A percentile compares a stretch with the other conserved stretches of the same genome.
These are phyloP conservation scores for Urocitellus parryii DNA, from an alignment of 2,113 vertebrate genomes.

Conservation along the genomic window DNA sequence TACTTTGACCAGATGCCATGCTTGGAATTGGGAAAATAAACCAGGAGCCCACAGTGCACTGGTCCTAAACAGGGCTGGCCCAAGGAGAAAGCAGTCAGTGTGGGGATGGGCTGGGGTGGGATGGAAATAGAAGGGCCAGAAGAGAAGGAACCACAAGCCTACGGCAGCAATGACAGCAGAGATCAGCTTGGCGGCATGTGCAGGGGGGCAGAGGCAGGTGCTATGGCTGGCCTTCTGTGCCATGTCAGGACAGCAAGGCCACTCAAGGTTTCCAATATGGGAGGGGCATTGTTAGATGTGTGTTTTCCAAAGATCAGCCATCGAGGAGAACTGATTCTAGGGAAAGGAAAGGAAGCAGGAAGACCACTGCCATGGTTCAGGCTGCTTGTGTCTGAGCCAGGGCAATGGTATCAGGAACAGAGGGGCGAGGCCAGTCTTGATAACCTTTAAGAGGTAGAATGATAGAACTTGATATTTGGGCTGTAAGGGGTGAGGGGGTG, in stretches of 20 bases:
- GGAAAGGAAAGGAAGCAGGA: slow-evolving; percentile 37
- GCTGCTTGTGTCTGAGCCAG: not conserved
- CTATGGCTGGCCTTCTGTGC: no score
- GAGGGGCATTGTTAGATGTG: not conserved
- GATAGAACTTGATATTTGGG: not conserved
- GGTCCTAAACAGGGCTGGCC: slow-evolving; percentile 31
- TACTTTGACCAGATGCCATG: not conserved
- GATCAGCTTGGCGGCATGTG: no score
- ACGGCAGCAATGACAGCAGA: not conserved
- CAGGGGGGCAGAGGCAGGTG: not conserved
- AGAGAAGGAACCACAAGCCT: not conserved
- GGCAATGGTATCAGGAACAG: not conserved
- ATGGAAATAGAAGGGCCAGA: not conserved
- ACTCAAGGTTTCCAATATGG: not conserved
- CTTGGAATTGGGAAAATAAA: not conserved
- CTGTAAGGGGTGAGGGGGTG: not conserved
- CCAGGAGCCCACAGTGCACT: not conserved
- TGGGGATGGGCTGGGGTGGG: not conserved
- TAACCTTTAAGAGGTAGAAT: not conserved
- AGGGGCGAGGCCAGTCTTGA: not conserved
- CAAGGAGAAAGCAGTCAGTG: slow-evolving; percentile 15
- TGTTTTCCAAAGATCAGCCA: slow-evolving; percentile 20
- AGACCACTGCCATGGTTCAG: not conserved
- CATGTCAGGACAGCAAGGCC: not conserved
- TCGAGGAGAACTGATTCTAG: not conserved